Evolutionary conservation across 2,888 invertebrate species (phyloP).

Genomic region (Chironomus riparius): DNA sequence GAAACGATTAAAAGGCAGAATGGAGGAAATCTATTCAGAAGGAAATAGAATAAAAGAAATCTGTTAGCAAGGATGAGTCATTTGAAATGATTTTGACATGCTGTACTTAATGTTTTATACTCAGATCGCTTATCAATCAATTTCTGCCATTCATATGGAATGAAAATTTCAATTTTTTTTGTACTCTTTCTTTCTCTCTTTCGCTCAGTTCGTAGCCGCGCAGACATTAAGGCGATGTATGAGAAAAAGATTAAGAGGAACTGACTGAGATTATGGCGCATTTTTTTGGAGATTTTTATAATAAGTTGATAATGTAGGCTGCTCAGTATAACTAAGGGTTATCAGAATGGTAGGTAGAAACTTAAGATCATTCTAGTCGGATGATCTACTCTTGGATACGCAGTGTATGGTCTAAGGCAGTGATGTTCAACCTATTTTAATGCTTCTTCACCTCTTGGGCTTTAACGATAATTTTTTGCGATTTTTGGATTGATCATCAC

Average conservation of each 20-base stretch:
- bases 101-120: conserved; percentile 11
- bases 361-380: no score
- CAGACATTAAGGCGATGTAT: not conserved
- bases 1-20: not conserved
- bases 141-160: not conserved
- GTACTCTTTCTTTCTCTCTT: not conserved
- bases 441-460: no score
- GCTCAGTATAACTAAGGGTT: no score
- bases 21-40: not conserved
- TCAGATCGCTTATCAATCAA: conserved; percentile 23
- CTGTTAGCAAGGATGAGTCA: conserved; percentile 6
- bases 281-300: no score
- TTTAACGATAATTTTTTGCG: no score
- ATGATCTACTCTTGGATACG: no score
- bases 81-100: conserved; percentile 22
- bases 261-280: no score
- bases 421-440: no score
- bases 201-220: not conserved
- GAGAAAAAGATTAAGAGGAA: not conserved
- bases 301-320: no score
- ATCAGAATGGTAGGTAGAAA: no score
- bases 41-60: not conserved
- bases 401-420: no score
- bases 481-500: no score
- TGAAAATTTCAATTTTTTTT: not conserved